phyloP scores from a whole-genome alignment of 2,888 invertebrate genomes.

The Criorhina ranunculi region DNA sequence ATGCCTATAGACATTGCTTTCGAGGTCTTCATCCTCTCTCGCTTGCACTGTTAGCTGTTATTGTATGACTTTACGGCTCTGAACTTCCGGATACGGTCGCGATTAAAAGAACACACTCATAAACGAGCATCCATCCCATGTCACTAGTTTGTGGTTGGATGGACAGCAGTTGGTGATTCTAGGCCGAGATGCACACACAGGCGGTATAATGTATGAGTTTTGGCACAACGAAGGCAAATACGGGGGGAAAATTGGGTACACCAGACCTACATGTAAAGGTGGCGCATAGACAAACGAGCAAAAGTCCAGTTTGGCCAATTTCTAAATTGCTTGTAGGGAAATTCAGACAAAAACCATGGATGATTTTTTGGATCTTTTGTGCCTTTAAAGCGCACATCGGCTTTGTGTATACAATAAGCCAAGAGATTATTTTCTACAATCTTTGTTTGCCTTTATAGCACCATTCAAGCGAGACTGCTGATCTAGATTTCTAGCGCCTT shows the following conservation, averaged over 20 bases:
- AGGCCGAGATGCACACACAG: constrained; percentile 60
- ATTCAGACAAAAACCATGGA: constrained; percentile 41
- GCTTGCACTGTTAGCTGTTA: constrained; percentile 13
- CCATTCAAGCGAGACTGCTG: constrained; percentile 32
- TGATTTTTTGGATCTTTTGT: constrained; percentile 33
- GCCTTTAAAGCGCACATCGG: neutral
- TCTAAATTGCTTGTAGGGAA: constrained; percentile 57
- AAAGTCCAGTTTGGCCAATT: constrained; percentile 44
- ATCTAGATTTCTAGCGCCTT: constrained; percentile 56
- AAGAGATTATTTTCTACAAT: neutral
- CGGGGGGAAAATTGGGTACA: constrained; percentile 50
- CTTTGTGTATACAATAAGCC: too few species aligned
- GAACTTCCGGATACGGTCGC: constrained; percentile 70
- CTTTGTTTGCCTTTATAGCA: neutral
- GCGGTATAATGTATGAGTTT: neutral
- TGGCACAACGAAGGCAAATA: constrained; percentile 42
- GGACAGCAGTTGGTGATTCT: constrained; percentile 48
- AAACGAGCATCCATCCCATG: constrained; percentile 59
- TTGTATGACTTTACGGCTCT: constrained; percentile 48
- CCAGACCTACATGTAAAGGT: constrained; percentile 38
- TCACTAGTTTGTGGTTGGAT: constrained; percentile 43
- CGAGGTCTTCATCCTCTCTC: constrained; percentile 64
- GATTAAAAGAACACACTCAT: constrained; percentile 55
- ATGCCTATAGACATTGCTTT: constrained; percentile 37
- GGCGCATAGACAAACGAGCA: constrained; percentile 9